Evolutionary conservation across 2,113 vertebrate species (phyloP), one percentile per base, ranked within the genome.

Genomic region (Salvelinus sp.): DNA sequence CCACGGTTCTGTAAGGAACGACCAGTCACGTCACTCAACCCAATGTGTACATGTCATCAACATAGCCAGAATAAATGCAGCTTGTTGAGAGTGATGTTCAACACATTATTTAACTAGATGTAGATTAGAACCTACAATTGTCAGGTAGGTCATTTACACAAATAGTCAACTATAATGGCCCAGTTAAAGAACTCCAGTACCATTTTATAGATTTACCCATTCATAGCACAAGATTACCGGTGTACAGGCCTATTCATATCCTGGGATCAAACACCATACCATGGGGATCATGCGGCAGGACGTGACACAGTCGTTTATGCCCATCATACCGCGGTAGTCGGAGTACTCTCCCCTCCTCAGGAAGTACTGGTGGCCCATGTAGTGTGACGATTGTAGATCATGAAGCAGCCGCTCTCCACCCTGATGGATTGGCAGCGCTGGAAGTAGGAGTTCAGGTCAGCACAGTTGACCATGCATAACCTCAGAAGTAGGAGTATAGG

Each of bases 271-370:
- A 50, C 2, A 33, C 16, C 30, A 50, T 54, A 74, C 73, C 73
- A 74, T 54, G 25, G 73, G 73, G 73, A 67, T 74, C 73, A 74
- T 67, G 14, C 73, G 73, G 60, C 73, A 74, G 63, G 73, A 74
- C 22, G 63, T 48, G 63, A 66, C 63, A 14, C 62, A 66, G 63
- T 74, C 73, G 30, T 7, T 50, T 63, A 67, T 66, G 73, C 62
- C 63, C 62, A 74, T 66, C 38, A 66, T 20, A 22, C 62, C 63
- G 63, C 28, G 62, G 25, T 54, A 74, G 63, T 74, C 73, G 6
- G 62, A 48, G 73, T 74, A 74, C 4, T 67, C 73, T 2, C 73
- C 73, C 73, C 73, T 74, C 62, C 25, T 74, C 38, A 67, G 38
- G 38, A 74, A 74, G 63, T 66, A 22, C 63, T 74, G 73, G 62